Evolutionary conservation across 2,888 invertebrate genomes (phyloP).

Genomic region (Tinea pellionella): DNA sequence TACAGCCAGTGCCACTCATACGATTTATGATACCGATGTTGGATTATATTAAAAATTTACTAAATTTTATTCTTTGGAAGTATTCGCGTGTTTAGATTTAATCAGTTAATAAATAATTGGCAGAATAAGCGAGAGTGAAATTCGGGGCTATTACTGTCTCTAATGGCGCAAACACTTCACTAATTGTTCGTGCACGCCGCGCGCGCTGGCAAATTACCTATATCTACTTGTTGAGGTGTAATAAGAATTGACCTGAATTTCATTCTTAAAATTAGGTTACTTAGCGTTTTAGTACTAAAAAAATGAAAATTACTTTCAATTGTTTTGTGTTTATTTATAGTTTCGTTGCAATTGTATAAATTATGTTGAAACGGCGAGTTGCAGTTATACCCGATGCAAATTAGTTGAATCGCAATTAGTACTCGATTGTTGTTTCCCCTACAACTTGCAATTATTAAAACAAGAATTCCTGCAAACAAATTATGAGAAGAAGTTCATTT

Average conservation of each 20-base stretch:
- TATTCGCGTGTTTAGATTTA: constrained; percentile 9
- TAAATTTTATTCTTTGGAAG: constrained; percentile 16
- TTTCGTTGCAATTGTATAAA: background rate
- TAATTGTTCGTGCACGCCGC: constrained; percentile 50
- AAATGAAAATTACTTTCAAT: background rate
- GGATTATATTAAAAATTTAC: constrained; percentile 16
- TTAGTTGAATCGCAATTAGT: constrained; percentile 60
- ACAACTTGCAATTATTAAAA: constrained; percentile 50
- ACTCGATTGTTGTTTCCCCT: constrained; percentile 49
- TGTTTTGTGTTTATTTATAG: background rate
- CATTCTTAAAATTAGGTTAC: background rate
- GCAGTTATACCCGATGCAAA: constrained; percentile 39
- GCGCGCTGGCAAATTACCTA: constrained; percentile 25
- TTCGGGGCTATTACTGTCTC: constrained; percentile 17
- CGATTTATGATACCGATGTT: constrained; percentile 39
- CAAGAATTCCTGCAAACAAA: constrained; percentile 43
- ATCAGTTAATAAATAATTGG: background rate
- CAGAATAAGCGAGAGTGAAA: constrained; percentile 6
- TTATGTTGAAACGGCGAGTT: background rate
- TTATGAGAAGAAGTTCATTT: constrained; percentile 36
- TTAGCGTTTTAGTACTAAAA: background rate
- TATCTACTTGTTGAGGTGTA: constrained; percentile 4
- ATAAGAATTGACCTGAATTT: background rate
- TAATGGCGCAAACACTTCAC: constrained; percentile 39
- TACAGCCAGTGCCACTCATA: constrained; percentile 54